Evolutionary conservation across 2,113 vertebrate genomes (phyloP).

Genomic region (Puma concolor): DNA sequence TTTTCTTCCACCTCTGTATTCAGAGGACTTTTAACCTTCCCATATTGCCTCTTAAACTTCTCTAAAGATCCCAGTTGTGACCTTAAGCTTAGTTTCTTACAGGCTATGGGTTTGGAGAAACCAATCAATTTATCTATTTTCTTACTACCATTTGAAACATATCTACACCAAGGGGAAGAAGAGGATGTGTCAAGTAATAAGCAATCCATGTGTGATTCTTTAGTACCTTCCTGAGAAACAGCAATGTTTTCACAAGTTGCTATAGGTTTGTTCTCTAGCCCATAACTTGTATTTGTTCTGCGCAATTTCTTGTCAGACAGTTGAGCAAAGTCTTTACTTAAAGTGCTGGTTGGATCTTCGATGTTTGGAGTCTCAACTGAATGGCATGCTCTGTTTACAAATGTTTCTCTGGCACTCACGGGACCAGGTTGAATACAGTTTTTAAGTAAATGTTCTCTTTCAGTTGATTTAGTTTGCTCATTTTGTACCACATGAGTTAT

Average conservation of each 20-base stretch:
- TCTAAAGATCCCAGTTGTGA: conserved; percentile 91
- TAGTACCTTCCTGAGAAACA: conserved; percentile 10
- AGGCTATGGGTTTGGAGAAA: conserved; percentile 36
- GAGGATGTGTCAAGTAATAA: conserved; percentile 17
- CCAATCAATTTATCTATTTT: conserved; percentile 65
- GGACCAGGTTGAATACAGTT: conserved; percentile 79
- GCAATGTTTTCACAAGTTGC: background rate
- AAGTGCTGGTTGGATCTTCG: conserved; percentile 59
- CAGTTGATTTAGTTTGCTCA: conserved; percentile 45
- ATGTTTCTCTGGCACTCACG: conserved; percentile 72
- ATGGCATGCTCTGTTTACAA: conserved; percentile 70
- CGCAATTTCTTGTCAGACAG: background rate
- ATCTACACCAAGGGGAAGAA: conserved; percentile 41
- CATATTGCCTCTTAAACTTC: conserved; percentile 92
- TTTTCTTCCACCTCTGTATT: background rate
- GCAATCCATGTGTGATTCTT: background rate
- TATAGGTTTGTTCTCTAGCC: conserved; percentile 49
- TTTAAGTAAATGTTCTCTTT: conserved; percentile 70
- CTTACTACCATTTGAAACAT: conserved; percentile 42
- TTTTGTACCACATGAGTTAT: conserved; percentile 69
- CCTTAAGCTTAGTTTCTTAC: conserved; percentile 83
- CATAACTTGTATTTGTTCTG: conserved; percentile 36
- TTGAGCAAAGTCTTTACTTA: conserved; percentile 63
- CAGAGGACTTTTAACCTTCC: conserved; percentile 66
- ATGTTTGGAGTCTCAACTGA: conserved; percentile 37